Evolutionary conservation across 2,797 vertebrate genomes (phyloP).

Genomic region (Callimico goeldii): DNA sequence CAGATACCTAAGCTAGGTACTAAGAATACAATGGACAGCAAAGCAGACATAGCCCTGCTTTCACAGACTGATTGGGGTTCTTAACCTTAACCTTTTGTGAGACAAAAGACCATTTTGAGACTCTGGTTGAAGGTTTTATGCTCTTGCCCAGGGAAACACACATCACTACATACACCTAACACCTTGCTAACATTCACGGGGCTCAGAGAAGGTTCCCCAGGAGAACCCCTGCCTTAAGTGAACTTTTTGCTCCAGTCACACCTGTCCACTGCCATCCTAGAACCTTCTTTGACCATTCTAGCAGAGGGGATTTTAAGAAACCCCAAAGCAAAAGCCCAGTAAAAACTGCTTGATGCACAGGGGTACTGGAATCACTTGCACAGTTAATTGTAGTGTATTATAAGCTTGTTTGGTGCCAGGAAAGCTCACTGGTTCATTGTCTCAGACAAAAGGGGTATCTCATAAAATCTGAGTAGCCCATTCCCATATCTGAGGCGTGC

Average conservation of each 20-base stretch:
- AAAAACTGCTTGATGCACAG: neutral
- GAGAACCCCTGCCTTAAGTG: neutral
- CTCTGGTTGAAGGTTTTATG: neutral
- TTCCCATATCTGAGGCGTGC: neutral
- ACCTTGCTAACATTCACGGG: neutral
- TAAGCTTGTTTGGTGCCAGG: neutral
- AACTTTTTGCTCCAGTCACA: neutral
- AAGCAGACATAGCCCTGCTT: neutral
- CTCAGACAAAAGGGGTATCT: neutral
- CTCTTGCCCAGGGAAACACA: neutral
- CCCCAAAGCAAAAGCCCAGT: neutral
- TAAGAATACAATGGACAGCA: neutral
- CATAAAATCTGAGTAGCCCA: neutral
- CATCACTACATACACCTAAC: neutral
- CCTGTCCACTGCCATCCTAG: neutral
- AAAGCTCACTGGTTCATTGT: accelerated
- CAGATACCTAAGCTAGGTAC: neutral
- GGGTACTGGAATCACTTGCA: neutral
- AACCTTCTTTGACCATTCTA: neutral
- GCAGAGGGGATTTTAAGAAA: neutral
- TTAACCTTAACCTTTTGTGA: neutral
- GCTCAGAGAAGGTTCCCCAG: neutral
- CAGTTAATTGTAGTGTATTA: neutral
- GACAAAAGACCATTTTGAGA: neutral
- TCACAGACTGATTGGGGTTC: neutral